A percentile compares a stretch with the other conserved stretches of the same genome.
Conservation (phyloP, 2,797 vertebrate species). For the Myripristis jacobus region DNA sequence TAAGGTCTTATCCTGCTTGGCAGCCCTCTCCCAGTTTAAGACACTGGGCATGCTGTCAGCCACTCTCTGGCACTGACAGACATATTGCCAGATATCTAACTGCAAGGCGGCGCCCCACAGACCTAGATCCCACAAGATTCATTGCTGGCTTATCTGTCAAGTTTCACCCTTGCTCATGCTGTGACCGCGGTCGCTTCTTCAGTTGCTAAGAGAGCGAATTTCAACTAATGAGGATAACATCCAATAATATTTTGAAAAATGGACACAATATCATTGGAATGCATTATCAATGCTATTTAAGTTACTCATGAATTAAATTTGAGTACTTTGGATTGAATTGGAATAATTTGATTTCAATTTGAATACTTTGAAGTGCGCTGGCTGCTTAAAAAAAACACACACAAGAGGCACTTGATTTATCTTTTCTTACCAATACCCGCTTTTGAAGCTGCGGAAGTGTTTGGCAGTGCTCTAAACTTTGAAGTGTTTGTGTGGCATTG, state of each 20-base stretch:
- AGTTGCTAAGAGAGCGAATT: slow-evolving; percentile 1
- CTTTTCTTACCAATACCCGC: neutral
- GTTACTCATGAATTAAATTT: neutral
- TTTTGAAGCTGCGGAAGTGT: neutral
- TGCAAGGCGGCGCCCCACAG: slow-evolving; percentile 1
- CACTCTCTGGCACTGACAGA: slow-evolving; percentile 45
- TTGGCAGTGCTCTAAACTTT: neutral
- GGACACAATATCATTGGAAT: neutral
- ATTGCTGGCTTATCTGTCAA: slow-evolving; percentile 26
- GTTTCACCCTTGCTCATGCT: slow-evolving; percentile 15
- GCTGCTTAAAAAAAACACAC: neutral
- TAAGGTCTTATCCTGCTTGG: slow-evolving; percentile 58
- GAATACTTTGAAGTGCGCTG: neutral
- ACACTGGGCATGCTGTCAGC: slow-evolving; percentile 44
- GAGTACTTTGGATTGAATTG: neutral
- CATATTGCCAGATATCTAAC: slow-evolving; percentile 33
- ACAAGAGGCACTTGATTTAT: neutral
- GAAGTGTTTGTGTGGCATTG: neutral
- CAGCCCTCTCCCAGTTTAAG: slow-evolving; percentile 45
- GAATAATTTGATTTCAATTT: neutral
- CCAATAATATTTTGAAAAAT: no score
- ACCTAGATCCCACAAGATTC: slow-evolving; percentile 40
- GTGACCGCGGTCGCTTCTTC: neutral
- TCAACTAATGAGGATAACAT: no score
- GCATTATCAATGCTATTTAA: neutral